Conservation (phyloP, 1,140 invertebrate species). For the Pantala flavescens region DNA sequence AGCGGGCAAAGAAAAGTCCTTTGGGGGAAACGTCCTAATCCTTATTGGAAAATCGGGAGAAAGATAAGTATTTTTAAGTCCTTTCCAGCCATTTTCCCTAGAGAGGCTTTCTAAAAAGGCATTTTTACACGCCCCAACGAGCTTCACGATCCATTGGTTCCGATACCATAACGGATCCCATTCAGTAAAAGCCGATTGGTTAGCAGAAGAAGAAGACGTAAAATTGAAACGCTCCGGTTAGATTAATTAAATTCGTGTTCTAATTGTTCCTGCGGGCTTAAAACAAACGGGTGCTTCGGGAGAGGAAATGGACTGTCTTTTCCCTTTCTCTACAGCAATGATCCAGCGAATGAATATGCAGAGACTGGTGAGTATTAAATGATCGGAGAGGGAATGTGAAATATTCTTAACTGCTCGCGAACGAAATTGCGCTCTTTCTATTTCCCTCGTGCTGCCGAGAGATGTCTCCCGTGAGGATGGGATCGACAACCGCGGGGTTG, state of each 20-base stretch:
- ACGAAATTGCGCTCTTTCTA: too few species aligned
- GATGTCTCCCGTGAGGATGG: too few species aligned
- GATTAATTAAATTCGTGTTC: background rate
- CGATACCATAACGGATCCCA: background rate
- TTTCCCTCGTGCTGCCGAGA: too few species aligned
- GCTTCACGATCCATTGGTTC: background rate
- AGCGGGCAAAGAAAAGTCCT: background rate
- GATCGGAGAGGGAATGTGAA: too few species aligned
- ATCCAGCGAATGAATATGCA: too few species aligned
- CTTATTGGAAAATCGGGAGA: background rate
- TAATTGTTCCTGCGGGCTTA: background rate
- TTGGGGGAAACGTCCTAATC: background rate
- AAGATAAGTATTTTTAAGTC: background rate
- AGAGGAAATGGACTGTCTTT: too few species aligned
- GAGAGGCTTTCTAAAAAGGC: background rate
- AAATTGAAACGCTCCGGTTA: conserved; percentile 1
- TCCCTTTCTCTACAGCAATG: too few species aligned
- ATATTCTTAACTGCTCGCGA: too few species aligned
- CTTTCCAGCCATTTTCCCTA: background rate
- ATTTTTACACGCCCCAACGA: background rate
- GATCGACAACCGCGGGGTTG: too few species aligned
- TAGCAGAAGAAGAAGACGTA: background rate
- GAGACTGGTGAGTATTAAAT: too few species aligned
- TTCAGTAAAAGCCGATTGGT: background rate
- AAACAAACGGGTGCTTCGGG: background rate